Percentiles rank a stretch among this genome's conserved stretches.
These are phyloP conservation scores for Carapus acus DNA, from an alignment of 2,797 vertebrate genomes.

Conservation along the genomic window DNA sequence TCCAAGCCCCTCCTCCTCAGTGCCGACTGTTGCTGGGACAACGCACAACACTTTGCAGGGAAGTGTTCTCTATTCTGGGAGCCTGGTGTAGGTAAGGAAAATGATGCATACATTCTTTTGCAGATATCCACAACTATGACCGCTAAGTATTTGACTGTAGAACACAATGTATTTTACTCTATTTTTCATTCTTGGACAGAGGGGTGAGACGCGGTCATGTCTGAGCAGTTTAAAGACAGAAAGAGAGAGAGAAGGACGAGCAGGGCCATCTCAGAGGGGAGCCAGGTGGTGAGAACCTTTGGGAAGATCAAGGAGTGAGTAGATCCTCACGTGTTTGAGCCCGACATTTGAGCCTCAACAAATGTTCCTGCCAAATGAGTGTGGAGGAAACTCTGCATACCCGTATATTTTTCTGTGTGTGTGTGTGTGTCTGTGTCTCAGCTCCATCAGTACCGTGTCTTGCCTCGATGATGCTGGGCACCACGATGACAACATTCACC, in stretches of 20 bases:
- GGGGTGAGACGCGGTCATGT: slow-evolving; percentile 55
- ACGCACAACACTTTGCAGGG: slow-evolving; percentile 35
- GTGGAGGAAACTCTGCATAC: no score
- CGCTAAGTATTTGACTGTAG: no score
- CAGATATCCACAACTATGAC: no score
- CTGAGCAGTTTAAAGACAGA: slow-evolving; percentile 67
- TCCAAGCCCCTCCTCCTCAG: slow-evolving; percentile 20
- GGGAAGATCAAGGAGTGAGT: slow-evolving; percentile 75
- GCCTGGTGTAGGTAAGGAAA: slow-evolving; percentile 27
- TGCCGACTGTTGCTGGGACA: slow-evolving; percentile 45
- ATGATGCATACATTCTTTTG: not conserved
- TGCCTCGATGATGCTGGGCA: slow-evolving; percentile 74
- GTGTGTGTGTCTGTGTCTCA: no score
- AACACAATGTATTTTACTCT: no score
- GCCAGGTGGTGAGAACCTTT: slow-evolving; percentile 58
- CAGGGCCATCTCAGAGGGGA: slow-evolving; percentile 67
- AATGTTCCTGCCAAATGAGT: no score
- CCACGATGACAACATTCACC: slow-evolving; percentile 64
- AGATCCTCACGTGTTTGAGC: not conserved
- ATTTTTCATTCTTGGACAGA: no score
- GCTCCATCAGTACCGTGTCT: slow-evolving; percentile 74
- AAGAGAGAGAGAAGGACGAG: slow-evolving; percentile 67
- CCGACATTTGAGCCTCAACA: no score
- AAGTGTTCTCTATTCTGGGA: not conserved
- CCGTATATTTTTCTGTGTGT: no score